Base-by-base conservation (phyloP, 1,140 invertebrate genomes). In the Pseudomyrmex pallidus region DNA sequence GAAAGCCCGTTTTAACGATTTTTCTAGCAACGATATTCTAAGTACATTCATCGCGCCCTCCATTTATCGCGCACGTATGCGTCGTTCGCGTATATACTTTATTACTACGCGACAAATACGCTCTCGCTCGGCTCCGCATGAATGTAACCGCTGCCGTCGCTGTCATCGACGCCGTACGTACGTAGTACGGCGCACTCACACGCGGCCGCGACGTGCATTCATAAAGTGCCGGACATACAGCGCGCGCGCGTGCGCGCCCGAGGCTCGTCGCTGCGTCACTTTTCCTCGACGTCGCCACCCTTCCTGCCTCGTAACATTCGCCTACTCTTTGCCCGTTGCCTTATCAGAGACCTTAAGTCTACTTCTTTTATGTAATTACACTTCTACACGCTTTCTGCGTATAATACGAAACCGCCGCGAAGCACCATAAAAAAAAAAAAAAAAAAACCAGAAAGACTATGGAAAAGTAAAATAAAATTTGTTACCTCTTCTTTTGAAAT, bases 161-260 rank as follows among this genome's bases (percentile, higher is more conserved):
- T 54, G 66, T 12, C 66, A n/a, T 12, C 83, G 83, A 74, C 22
- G 35, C 56, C 25, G 74, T 85, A 35, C 84, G 82, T 82, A 86
- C 87, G 87, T 72, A 70, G 64, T 67, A 67, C 64, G 10, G 35
- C 46, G 17, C 74, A 57, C 83, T 63, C 68, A 67, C 86, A 83
- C 83, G 78, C 77, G 63, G 82, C 85, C 78, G 73, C 83, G 83
- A 82, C 89, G 87, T 89, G 91, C 90, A 92, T 92, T 91, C 91
- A 92, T 92, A 89, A 92, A 92, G 85, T 84, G 87, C 86, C 88
- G 89, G 90, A 90, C 91, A 89, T 89, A 88, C 87, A 86, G 82
- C 76, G 86, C 87, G 89, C 90, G 89, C 89, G 87, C 89, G 90
- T 90, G 20, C 72, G 13, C 13, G 50, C 20, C 46, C 62, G 59